These are phyloP conservation scores for Lepidochitona cinerea DNA, from an alignment of 2,888 invertebrate genomes.

Conservation along the genomic window DNA sequence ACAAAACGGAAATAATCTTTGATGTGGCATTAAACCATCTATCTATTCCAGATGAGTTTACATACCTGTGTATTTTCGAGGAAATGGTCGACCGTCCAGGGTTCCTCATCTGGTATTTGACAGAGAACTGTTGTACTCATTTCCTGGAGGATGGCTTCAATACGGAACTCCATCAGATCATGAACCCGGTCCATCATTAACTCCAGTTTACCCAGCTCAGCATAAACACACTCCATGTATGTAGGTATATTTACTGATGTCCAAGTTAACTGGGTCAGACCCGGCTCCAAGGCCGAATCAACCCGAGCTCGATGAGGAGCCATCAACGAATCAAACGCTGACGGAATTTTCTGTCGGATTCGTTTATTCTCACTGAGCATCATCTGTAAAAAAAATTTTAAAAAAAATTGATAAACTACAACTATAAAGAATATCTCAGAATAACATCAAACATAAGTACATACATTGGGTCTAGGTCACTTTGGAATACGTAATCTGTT, in stretches of 20 bases:
- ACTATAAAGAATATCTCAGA: too few relatives aligned
- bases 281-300: slow-evolving; percentile 81
- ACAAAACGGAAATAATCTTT: too few relatives aligned
- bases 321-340: slow-evolving; percentile 91
- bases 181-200: slow-evolving; percentile 75
- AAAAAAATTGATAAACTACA: too few relatives aligned
- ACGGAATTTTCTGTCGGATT: slow-evolving; percentile 72
- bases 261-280: slow-evolving; percentile 87
- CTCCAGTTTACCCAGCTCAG: slow-evolving; percentile 86
- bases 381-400: slow-evolving; percentile 62
- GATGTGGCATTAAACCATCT: too few relatives aligned
- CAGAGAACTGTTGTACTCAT: slow-evolving; percentile 90
- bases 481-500: too few relatives aligned
- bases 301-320: slow-evolving; percentile 89
- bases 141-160: slow-evolving; percentile 86
- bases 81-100: slow-evolving; percentile 91
- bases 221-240: slow-evolving; percentile 74
- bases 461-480: too few relatives aligned
- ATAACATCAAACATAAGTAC: too few relatives aligned
- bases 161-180: slow-evolving; percentile 75
- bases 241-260: slow-evolving; percentile 85
- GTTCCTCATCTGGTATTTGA: slow-evolving; percentile 84
- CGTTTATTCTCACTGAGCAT: slow-evolving; percentile 69
- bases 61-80: slow-evolving; percentile 85
- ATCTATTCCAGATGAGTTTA: too few relatives aligned